Percentiles rank a stretch among this genome's conserved stretches.
Evolutionary conservation across 2,797 vertebrate species (phyloP).

Genomic region (Arnoldichthys spilopterus): DNA sequence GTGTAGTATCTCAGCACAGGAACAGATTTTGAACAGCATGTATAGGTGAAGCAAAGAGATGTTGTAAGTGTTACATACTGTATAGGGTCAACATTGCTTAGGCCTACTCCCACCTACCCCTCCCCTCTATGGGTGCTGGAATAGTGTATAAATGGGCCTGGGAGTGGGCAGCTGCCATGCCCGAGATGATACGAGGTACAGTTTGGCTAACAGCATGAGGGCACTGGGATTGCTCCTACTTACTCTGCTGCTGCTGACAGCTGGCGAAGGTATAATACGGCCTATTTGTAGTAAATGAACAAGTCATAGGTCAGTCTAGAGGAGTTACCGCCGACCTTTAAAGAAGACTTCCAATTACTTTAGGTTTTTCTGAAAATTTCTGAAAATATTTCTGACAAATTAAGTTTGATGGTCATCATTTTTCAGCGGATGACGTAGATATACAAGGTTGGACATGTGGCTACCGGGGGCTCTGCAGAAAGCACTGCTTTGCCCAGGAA

Average conservation of each 20-base stretch:
- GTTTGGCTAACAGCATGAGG: constrained; percentile 48
- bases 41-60: neutral
- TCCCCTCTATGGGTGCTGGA: constrained; percentile 37
- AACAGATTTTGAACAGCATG: neutral
- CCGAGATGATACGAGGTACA: constrained; percentile 33
- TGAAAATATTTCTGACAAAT: neutral
- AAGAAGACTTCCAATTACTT: neutral
- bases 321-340: neutral
- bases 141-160: constrained; percentile 53
- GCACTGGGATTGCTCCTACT: constrained; percentile 46
- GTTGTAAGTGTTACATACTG: constrained; percentile 16
- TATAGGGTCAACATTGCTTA: constrained; percentile 6
- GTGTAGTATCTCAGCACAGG: neutral
- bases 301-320: neutral
- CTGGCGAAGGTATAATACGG: constrained; percentile 46
- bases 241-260: constrained; percentile 59
- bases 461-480: constrained; percentile 53
- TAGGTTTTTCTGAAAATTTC: too few relatives aligned
- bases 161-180: constrained; percentile 8
- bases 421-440: constrained; percentile 41
- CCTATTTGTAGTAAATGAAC: neutral
- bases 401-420: neutral
- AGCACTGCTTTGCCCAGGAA: constrained; percentile 57
- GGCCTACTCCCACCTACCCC: constrained; percentile 30
- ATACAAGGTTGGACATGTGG: constrained; percentile 43